These are phyloP conservation scores for Eubasilissa regina DNA, from an alignment of 1,140 invertebrate species.

Conservation along the genomic window DNA sequence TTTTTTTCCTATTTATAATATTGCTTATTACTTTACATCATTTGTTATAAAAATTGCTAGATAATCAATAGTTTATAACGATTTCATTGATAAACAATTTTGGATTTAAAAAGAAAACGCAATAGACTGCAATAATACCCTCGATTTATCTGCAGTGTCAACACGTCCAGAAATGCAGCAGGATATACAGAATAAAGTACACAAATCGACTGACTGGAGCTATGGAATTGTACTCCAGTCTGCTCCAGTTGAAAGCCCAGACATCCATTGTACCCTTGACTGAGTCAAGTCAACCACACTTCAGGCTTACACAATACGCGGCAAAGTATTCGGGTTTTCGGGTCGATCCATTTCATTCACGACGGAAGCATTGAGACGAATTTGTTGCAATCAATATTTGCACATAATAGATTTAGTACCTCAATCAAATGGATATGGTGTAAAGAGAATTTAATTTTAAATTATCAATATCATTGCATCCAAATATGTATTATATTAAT, in stretches of 20 bases:
- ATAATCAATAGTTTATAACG: no score
- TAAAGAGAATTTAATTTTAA: no score
- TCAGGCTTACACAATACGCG: slow-evolving; percentile 32
- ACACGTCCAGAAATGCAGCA: background rate
- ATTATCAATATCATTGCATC: no score
- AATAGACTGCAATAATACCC: no score
- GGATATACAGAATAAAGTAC: slow-evolving; percentile 13
- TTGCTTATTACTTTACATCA: no score
- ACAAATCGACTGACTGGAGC: slow-evolving; percentile 34
- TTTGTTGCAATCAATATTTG: slow-evolving; percentile 26
- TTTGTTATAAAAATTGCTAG: no score
- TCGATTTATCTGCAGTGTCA: no score
- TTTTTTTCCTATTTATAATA: no score
- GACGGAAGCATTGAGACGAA: slow-evolving; percentile 13
- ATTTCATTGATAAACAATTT: no score
- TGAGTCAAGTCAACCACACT: slow-evolving; percentile 39
- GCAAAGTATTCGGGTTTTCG: slow-evolving; percentile 41
- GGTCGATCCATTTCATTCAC: slow-evolving; percentile 34
- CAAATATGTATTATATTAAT: no score
- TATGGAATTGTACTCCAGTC: slow-evolving; percentile 17
- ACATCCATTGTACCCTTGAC: slow-evolving; percentile 29
- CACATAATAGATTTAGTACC: background rate
- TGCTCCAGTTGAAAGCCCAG: slow-evolving; percentile 38
- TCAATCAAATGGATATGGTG: no score
- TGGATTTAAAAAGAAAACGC: no score